Evolutionary conservation across 2,113 vertebrate genomes (phyloP).

Genomic region (Anarhynchus alexandrinus): DNA sequence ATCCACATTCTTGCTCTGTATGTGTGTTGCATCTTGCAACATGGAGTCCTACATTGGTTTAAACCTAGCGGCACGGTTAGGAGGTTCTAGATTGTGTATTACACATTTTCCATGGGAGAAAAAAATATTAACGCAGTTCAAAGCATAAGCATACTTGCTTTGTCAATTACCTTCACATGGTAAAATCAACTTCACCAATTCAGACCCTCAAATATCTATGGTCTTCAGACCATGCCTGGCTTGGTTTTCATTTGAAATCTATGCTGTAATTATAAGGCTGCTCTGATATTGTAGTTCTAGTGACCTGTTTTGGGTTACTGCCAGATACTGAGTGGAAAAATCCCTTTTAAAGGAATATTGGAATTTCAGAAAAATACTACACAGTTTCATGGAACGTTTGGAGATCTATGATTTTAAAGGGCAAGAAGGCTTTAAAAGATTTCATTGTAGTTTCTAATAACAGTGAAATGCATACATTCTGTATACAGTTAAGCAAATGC

Average conservation of each 20-base stretch:
- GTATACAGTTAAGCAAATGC: neutral
- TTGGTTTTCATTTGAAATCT: neutral
- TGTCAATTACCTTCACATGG: neutral
- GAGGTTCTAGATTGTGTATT: neutral
- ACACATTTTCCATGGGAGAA: neutral
- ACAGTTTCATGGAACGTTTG: neutral
- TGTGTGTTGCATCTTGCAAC: neutral
- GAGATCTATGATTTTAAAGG: neutral
- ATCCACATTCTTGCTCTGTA: neutral
- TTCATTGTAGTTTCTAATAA: neutral
- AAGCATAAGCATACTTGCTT: neutral
- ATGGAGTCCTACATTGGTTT: neutral
- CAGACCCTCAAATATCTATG: neutral
- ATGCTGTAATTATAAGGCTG: neutral
- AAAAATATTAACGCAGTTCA: neutral
- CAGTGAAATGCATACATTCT: neutral
- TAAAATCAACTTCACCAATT: neutral
- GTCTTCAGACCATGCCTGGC: neutral
- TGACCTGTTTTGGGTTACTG: neutral
- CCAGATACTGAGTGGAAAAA: neutral
- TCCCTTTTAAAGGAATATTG: neutral
- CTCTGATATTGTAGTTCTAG: neutral
- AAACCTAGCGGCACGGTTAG: neutral
- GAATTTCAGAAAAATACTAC: neutral
- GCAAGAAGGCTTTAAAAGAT: neutral